Conservation (phyloP, 1,140 invertebrate genomes). For the Eufriesea mexicana region DNA sequence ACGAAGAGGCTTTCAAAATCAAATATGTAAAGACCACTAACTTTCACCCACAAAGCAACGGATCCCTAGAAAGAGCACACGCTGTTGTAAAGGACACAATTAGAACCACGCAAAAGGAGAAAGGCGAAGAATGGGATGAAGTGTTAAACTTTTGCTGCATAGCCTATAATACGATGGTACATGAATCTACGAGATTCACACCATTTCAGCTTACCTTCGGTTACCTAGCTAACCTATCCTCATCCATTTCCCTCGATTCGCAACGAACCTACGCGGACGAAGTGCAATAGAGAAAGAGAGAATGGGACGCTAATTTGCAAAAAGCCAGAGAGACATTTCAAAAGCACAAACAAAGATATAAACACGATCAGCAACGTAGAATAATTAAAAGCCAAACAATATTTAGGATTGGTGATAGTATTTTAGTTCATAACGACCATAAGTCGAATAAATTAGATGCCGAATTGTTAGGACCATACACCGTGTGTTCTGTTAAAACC, state of each 20-base stretch:
- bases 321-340: too few relatives aligned
- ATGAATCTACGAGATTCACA: neutral
- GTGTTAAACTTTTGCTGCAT: neutral
- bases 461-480: neutral
- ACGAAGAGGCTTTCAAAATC: slow-evolving; percentile 63
- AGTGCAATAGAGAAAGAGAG: neutral
- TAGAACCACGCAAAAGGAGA: neutral
- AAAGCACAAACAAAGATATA: too few relatives aligned
- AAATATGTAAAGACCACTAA: slow-evolving; percentile 62
- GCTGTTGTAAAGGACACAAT: slow-evolving; percentile 50
- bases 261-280: neutral
- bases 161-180: neutral
- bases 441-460: neutral
- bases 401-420: neutral
- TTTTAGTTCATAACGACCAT: neutral
- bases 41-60: slow-evolving; percentile 67
- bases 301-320: neutral
- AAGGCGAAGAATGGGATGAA: neutral
- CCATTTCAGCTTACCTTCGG: slow-evolving; percentile 5
- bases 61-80: slow-evolving; percentile 65
- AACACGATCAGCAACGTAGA: too few relatives aligned
- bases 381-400: neutral
- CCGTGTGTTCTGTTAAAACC: neutral
- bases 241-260: too few relatives aligned
- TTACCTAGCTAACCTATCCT: neutral